Evolutionary conservation across 64 coral and sea anemone species (phyloP), one percentile per base, ranked within the genome.

Genomic region (Dendronephthya gigantea): DNA sequence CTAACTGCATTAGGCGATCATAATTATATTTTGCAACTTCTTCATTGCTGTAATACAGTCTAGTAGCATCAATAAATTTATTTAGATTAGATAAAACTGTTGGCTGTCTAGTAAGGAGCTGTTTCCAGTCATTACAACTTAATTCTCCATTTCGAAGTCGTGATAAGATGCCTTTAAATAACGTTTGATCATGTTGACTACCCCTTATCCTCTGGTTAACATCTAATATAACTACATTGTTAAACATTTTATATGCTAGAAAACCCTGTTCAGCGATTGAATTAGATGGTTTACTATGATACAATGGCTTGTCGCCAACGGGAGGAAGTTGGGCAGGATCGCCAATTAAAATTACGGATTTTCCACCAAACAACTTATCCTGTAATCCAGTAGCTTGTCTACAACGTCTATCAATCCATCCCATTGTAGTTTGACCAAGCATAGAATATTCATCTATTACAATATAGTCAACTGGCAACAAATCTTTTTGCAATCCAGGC

Each of bases 371-470:
- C n/a, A n/a, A n/a, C n/a, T n/a, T n/a, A n/a, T n/a, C n/a, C n/a
- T n/a, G n/a, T n/a, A n/a, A n/a, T n/a, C n/a, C n/a, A n/a, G n/a
- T n/a, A n/a, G n/a, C n/a, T n/a, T n/a, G n/a, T n/a, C n/a, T n/a
- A n/a, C n/a, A n/a, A n/a, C n/a, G n/a, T n/a, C n/a, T n/a, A n/a
- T n/a, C n/a, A n/a, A n/a, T n/a, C n/a, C n/a, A n/a, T 14, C 58
- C 58, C 58, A 66, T 66, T 66, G 58, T 66, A 66, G 58, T 66
- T 66, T 66, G 58, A 66, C 58, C 58, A 66, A 66, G 58, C 58
- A 66, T 66, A 66, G 58, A 66, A 66, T 66, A 66, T 66, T 66
- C 58, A 66, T 66, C 58, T 8, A 66, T 66, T 66, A 66, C 22
- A 17, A 66, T 66, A 66, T 66, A 66, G 58, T 66, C 58, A 66